Conservation (phyloP, 1,140 invertebrate genomes). For the Telenomus remus region DNA sequence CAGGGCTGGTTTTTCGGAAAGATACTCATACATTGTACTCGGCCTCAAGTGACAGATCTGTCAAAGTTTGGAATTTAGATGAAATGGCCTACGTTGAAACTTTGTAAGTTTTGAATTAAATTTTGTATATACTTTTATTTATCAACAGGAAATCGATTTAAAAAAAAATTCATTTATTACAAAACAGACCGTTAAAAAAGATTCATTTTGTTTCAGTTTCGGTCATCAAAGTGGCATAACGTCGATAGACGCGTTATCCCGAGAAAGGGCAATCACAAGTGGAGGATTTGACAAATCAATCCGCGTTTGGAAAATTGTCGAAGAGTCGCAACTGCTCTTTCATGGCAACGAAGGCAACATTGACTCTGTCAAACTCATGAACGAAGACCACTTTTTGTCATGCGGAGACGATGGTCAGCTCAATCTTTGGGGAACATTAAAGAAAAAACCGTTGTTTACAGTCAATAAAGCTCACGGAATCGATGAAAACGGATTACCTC, state of each 20-base stretch:
- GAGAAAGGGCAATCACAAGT: conserved; percentile 90
- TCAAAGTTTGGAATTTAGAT: conserved; percentile 95
- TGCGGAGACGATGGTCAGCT: conserved; percentile 92
- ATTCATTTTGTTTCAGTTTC: conserved; percentile 77
- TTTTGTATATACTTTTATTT: no score
- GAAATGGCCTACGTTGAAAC: conserved; percentile 98
- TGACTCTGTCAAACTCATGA: conserved; percentile 91
- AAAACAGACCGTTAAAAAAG: no score
- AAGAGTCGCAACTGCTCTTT: conserved; percentile 97
- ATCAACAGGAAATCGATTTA: no score
- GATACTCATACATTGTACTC: conserved; percentile 94
- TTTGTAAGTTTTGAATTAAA: conserved; percentile 80
- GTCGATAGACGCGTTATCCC: conserved; percentile 88
- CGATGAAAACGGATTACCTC: conserved; percentile 77
- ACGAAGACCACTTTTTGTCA: conserved; percentile 94
- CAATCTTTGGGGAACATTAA: conserved; percentile 89
- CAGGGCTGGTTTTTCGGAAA: conserved; percentile 89
- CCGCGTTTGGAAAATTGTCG: conserved; percentile 95
- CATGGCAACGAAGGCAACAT: conserved; percentile 88
- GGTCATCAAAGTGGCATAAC: conserved; percentile 94
- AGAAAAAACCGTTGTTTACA: conserved; percentile 91
- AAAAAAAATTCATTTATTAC: no score
- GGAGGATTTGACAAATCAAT: conserved; percentile 91
- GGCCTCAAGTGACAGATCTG: conserved; percentile 86
- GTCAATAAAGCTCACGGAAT: conserved; percentile 85